Evolutionary conservation across 2,888 invertebrate species (phyloP), one percentile per base, ranked within the genome.

Genomic region (Drosophila greeni): DNA sequence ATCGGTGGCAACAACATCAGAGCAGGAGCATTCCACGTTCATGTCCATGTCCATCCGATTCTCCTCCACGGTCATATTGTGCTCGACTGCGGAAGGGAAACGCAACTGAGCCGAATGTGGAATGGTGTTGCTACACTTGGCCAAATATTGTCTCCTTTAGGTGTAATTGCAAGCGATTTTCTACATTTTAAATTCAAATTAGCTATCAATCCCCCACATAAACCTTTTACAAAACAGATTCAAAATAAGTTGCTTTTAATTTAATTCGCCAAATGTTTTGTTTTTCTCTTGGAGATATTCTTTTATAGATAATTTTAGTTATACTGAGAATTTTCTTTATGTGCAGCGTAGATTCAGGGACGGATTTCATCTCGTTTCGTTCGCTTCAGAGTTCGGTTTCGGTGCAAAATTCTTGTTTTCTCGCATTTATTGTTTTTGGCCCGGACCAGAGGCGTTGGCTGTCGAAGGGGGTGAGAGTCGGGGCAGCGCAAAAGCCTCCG

Each of bases 391-490:
- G 52, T 24, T 34, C n/a, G 36, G 59, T 29, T 56, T 33, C 23
- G 37, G 45, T 71, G 52, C 61, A 62, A 71, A 55, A 73, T 66
- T 72, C 73, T 49, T 64, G 68, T 60, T 64, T 66, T 66, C 69
- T 66, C 40, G 62, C 62, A 72, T 74, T 74, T 76, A 76, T 79
- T 72, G 79, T 39, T 54, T 58, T 53, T 52, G 20, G 33, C 33
- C 33, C 20, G 36, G 20, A 23, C 12, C 26, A 67, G 31, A 31
- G 69, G 52, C 45, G 47, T 6, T 39, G 26, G 29, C 8, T 14
- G 34, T 5, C 33, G 34, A 26, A 37, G 33, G n/a, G 58, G 29
- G 7, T 18, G 16, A 14, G 18, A 12, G 29, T 45, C 9, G 14
- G 53, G 34, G 20, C 34, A 49, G 36, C 36, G 20, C 45, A 69